Base-by-base conservation (phyloP, 2,113 vertebrate species). In the Apeltes quadracus region DNA sequence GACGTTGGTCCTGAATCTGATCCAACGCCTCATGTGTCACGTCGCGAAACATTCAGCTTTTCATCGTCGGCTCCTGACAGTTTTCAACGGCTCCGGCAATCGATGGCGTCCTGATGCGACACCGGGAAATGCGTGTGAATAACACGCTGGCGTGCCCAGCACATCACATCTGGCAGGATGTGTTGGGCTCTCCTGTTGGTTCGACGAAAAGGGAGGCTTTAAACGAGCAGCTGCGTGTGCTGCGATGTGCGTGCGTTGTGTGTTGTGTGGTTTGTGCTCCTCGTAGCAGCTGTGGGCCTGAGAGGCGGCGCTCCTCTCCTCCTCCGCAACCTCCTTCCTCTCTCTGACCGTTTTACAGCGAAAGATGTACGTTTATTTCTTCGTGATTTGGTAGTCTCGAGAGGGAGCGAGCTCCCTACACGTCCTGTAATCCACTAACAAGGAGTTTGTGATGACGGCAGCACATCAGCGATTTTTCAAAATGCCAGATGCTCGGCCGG, bases 401-500 rank as follows among this genome's bases (percentile, higher is more conserved):
- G 72, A 74, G 77, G 70, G 58, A 53, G 36, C 12, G 59, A 1
- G 16, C 43, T 70, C 83, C 73, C 79, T 59, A 22, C 78, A 80
- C 69, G 43, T 69, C 55, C 53, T 9, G 1, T 15, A 44, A 68
- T 88, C 69, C 74, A 57, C 71, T 59, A 84, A 83, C 79, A 73
- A 61, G 63, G 68, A 69, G 62, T 38, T 86, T 58, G 46, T 72
- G 71, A 76, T 73, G 79, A 76, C 66, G 75, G 53, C 66, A 79
- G 71, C 63, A 71, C 61, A 80, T 75, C 75, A 75, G 70, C 73
- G 80, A 76, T n/a, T n/a, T 84, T 76, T 82, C 14, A 78, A 82
- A 56, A 41, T 61, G 81, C 83, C 86, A 91, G 88, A 87, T 91
- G 86, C 62, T 91, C 55, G 0, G 9, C n/a, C 7, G 13, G 67